Conservation (phyloP, 2,888 invertebrate genomes). For the Drosophila rellima region DNA sequence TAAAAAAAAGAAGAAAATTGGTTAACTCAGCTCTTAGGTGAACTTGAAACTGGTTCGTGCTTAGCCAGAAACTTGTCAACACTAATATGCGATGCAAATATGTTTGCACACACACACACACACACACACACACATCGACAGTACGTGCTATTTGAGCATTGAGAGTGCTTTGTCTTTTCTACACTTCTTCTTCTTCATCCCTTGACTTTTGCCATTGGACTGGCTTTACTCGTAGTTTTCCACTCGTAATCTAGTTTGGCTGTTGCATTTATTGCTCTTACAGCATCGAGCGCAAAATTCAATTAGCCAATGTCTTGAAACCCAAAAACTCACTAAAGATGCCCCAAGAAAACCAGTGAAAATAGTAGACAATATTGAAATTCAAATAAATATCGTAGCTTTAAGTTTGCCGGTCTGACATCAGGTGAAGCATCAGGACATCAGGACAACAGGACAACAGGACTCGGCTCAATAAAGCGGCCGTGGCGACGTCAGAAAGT, state of each 20-base stretch:
- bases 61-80: constrained; percentile 26
- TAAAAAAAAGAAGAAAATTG: neutral
- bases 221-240: constrained; percentile 43
- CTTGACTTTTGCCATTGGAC: constrained; percentile 23
- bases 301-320: constrained; percentile 70
- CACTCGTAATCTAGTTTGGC: constrained; percentile 61
- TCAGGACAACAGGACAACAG: neutral
- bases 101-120: constrained; percentile 19
- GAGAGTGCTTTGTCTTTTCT: constrained; percentile 56
- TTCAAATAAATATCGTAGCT: constrained; percentile 16
- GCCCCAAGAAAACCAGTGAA: neutral
- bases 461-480: constrained; percentile 33
- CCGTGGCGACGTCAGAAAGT: constrained; percentile 58
- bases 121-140: neutral
- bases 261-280: constrained; percentile 44
- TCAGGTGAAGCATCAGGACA: constrained; percentile 9
- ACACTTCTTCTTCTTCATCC: neutral
- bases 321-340: constrained; percentile 16
- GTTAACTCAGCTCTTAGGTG: neutral
- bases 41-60: constrained; percentile 21
- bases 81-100: constrained; percentile 38
- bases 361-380: neutral
- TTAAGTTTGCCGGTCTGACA: constrained; percentile 37
- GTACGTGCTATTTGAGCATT: constrained; percentile 61
- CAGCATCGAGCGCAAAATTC: constrained; percentile 54